Conservation (phyloP, 2,113 vertebrate genomes). For the Tautogolabrus adspersus region DNA sequence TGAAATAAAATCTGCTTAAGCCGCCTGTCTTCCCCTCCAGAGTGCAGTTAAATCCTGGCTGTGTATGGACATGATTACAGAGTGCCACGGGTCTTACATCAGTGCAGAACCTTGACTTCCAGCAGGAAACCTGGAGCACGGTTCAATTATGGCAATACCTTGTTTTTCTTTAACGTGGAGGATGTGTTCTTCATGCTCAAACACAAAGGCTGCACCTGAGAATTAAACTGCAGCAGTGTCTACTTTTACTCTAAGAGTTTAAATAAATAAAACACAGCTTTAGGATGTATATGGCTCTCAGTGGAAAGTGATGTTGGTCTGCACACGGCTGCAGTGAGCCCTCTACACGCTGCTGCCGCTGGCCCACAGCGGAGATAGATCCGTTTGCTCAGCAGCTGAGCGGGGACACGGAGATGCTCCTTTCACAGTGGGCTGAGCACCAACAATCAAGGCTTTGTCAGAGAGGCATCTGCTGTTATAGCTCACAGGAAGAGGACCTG, state of each 20-base stretch:
- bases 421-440: conserved; percentile 76
- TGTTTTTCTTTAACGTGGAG: conserved; percentile 62
- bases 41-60: conserved; percentile 75
- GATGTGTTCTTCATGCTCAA: conserved; percentile 56
- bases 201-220: conserved; percentile 42
- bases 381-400: conserved; percentile 69
- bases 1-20: conserved; percentile 82
- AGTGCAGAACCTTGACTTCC: conserved; percentile 75
- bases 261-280: conserved; percentile 52
- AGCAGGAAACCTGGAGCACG: conserved; percentile 77
- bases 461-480: conserved; percentile 54
- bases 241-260: conserved; percentile 22
- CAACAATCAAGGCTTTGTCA: conserved; percentile 76
- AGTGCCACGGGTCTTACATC: conserved; percentile 71
- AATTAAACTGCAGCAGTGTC: conserved; percentile 28
- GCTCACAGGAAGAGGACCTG: conserved; percentile 62
- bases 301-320: not conserved
- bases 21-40: conserved; percentile 70
- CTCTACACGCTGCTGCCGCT: conserved; percentile 45
- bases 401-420: conserved; percentile 65
- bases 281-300: conserved; percentile 13
- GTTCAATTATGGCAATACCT: conserved; percentile 74
- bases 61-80: conserved; percentile 79
- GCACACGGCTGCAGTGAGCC: conserved; percentile 23
- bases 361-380: conserved; percentile 52